Conservation (phyloP, 2,113 vertebrate genomes). For the Apus apus region DNA sequence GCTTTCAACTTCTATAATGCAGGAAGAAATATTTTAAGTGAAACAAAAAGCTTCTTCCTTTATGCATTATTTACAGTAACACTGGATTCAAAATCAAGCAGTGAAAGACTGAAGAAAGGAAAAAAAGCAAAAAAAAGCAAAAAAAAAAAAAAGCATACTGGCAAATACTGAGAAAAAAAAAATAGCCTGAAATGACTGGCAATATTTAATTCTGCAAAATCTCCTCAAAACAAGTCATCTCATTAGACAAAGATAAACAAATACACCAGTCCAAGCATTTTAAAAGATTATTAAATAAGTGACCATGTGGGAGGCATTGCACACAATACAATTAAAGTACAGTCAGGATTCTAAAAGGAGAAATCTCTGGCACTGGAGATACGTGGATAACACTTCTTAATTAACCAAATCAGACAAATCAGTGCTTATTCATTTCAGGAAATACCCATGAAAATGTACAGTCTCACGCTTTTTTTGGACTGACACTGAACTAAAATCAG, state of each 20-base stretch:
- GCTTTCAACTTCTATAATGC: not conserved
- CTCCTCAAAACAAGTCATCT: not conserved
- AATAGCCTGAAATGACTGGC: not conserved
- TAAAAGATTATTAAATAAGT: slow-evolving; percentile 10
- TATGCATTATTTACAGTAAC: not conserved
- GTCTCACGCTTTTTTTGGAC: not conserved
- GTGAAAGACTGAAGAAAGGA: not conserved
- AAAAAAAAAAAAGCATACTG: not conserved
- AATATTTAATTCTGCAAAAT: not conserved
- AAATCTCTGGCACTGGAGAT: not conserved
- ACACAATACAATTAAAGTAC: slow-evolving; percentile 9
- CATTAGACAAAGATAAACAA: not conserved
- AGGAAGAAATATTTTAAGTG: not conserved
- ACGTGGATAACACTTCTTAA: not conserved
- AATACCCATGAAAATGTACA: not conserved
- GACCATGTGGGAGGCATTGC: slow-evolving; percentile 4
- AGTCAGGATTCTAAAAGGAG: not conserved
- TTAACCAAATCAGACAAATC: not conserved
- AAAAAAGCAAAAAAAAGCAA: not conserved
- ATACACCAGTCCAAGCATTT: not conserved
- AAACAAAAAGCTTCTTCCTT: not conserved
- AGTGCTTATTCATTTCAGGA: not conserved
- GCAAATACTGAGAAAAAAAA: slow-evolving; percentile 2
- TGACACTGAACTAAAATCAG: not conserved
- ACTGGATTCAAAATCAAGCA: not conserved